phyloP scores from a whole-genome alignment of 1,140 invertebrate species.

The Drosophila bocki region DNA sequence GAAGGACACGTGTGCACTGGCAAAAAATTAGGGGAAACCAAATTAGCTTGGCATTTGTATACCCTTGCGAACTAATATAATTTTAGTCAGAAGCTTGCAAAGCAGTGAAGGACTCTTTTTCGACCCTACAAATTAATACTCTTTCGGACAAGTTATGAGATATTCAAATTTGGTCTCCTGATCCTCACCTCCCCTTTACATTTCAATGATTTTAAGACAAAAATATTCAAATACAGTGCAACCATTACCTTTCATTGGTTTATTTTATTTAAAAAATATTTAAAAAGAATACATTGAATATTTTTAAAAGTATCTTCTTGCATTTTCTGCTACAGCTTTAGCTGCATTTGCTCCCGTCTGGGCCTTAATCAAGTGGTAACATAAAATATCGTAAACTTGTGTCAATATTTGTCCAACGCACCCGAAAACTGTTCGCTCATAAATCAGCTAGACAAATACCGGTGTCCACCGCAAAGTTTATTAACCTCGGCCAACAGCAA shows the following conservation, averaged over 20 bases:
- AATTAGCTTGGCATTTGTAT: background rate
- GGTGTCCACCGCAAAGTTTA: constrained; percentile 60
- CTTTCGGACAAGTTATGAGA: too few relatives aligned
- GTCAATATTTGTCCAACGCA: constrained; percentile 65
- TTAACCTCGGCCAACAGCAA: constrained; percentile 53
- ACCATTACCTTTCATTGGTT: background rate
- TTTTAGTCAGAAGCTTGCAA: too few relatives aligned
- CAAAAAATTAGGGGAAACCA: constrained; percentile 13
- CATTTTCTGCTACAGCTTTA: too few relatives aligned
- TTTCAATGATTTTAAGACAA: too few relatives aligned
- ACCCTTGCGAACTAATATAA: too few relatives aligned
- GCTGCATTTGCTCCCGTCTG: constrained; percentile 32
- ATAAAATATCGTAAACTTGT: constrained; percentile 61
- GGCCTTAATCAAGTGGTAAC: constrained; percentile 63
- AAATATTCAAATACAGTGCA: constrained; percentile 9
- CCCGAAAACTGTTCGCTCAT: constrained; percentile 58
- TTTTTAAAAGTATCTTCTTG: background rate
- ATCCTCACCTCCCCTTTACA: too few relatives aligned
- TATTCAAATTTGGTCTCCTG: too few relatives aligned
- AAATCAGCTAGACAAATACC: constrained; percentile 77
- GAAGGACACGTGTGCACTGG: constrained; percentile 39
- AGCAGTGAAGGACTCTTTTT: too few relatives aligned
- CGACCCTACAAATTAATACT: too few relatives aligned
- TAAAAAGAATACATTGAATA: background rate
- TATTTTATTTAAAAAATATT: background rate